Percentiles rank a stretch among this genome's conserved stretches.
Conservation (phyloP, 2,113 vertebrate species). For the Peromyscus californicus region DNA sequence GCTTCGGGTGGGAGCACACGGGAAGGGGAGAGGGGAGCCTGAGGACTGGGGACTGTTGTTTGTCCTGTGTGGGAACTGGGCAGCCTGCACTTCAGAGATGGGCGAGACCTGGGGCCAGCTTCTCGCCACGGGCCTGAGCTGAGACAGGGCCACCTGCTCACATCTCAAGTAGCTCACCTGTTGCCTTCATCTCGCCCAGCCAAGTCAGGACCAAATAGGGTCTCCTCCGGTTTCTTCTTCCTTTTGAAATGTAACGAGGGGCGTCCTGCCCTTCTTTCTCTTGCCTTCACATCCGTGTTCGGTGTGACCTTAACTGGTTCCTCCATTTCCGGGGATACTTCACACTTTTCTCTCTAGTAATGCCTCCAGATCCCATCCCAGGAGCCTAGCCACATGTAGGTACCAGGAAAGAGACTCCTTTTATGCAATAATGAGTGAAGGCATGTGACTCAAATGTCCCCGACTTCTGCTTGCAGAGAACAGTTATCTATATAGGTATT, state of each 20-base stretch:
- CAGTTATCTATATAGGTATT: background rate
- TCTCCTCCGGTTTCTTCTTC: background rate
- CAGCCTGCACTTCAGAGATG: background rate
- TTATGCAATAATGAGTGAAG: conserved; percentile 12
- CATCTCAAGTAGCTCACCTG: background rate
- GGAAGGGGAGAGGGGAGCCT: no score
- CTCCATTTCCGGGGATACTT: background rate
- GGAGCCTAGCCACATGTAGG: background rate
- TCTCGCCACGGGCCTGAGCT: background rate
- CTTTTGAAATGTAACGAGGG: background rate
- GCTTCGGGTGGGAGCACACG: background rate
- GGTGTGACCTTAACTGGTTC: background rate
- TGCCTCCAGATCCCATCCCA: background rate
- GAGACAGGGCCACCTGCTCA: background rate
- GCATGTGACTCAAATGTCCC: background rate
- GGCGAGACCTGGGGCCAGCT: background rate
- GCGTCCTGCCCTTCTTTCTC: background rate
- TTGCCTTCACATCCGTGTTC: background rate
- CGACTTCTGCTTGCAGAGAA: background rate
- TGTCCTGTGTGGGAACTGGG: background rate
- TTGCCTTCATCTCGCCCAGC: background rate
- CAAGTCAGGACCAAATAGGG: background rate
- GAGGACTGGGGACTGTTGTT: background rate
- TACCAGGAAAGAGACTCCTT: background rate
- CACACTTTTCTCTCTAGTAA: background rate